A percentile compares a stretch with the other conserved stretches of the same genome.
Evolutionary conservation across 2,113 vertebrate species (phyloP).

Genomic region (Oncorhynchus nerka): DNA sequence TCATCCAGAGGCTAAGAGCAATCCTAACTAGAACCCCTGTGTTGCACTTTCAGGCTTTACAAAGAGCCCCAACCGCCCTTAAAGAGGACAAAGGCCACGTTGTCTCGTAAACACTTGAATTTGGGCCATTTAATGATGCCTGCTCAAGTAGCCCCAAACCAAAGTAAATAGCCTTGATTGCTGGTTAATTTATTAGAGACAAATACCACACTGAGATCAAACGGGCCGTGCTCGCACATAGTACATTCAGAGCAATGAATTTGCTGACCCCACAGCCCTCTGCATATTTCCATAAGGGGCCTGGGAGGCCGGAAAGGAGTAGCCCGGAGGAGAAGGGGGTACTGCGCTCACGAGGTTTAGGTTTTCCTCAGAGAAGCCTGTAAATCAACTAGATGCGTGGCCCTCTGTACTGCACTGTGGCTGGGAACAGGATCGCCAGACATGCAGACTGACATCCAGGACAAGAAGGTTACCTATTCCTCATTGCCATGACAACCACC

Average conservation of each 20-base stretch:
- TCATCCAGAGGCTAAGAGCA: conserved; percentile 47
- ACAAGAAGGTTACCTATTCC: not conserved
- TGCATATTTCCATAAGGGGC: conserved; percentile 62
- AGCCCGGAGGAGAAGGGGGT: conserved; percentile 23
- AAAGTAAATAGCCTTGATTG: conserved; percentile 67
- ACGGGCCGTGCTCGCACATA: conserved; percentile 51
- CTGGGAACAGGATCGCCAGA: conserved; percentile 30
- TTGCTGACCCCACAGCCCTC: conserved; percentile 64
- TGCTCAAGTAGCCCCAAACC: conserved; percentile 64
- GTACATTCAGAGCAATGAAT: conserved; percentile 73
- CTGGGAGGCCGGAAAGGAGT: conserved; percentile 55
- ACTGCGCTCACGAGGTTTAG: conserved; percentile 60
- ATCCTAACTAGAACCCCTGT: conserved; percentile 60
- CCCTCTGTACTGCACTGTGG: conserved; percentile 31
- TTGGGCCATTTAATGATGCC: conserved; percentile 68
- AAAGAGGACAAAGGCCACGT: conserved; percentile 58
- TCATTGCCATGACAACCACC: not conserved
- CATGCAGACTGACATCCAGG: conserved; percentile 15
- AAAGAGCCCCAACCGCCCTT: conserved; percentile 52
- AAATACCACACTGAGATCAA: conserved; percentile 69
- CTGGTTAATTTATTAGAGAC: conserved; percentile 71
- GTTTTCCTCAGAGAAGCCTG: conserved; percentile 60
- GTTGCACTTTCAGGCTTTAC: conserved; percentile 56
- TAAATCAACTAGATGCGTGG: conserved; percentile 62
- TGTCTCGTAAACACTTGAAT: conserved; percentile 67